Percentiles rank a stretch among this genome's conserved stretches.
Evolutionary conservation across 2,888 invertebrate genomes (phyloP).

Genomic region (Microplitis deprimator): DNA sequence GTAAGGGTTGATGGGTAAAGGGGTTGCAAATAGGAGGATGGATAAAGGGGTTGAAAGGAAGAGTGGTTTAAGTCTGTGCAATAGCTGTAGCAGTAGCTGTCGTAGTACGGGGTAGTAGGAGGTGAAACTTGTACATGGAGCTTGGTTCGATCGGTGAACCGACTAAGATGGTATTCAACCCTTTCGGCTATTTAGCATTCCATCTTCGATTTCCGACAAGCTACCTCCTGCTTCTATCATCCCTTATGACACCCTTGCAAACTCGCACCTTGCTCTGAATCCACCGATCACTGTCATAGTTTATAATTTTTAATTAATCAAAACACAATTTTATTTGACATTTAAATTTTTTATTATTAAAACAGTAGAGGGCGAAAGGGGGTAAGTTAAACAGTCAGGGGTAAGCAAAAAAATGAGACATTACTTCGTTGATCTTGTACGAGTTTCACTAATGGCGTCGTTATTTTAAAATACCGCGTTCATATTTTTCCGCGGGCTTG

Average conservation of each 20-base stretch:
- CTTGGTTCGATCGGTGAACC: slow-evolving; percentile 40
- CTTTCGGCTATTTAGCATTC: slow-evolving; percentile 70
- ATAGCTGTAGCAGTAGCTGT: slow-evolving; percentile 27
- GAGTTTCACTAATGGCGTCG: slow-evolving; percentile 68
- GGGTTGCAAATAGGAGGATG: slow-evolving; percentile 52
- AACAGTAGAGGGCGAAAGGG: not conserved
- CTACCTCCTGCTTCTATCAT: slow-evolving; percentile 9
- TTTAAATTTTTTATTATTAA: slow-evolving; percentile 11
- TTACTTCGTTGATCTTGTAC: slow-evolving; percentile 64
- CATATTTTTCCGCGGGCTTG: slow-evolving; percentile 60
- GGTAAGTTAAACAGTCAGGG: not conserved
- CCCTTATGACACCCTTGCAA: not conserved
- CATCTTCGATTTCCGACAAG: slow-evolving; percentile 67
- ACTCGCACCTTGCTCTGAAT: not conserved
- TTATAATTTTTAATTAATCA: not conserved
- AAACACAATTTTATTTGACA: not conserved
- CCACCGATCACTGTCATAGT: not conserved
- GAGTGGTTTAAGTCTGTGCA: slow-evolving; percentile 21
- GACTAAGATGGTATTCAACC: slow-evolving; percentile 59
- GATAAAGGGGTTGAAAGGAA: slow-evolving; percentile 25
- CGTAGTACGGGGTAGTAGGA: slow-evolving; percentile 22
- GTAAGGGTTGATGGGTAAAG: slow-evolving; percentile 34
- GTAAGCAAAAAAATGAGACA: slow-evolving; percentile 58
- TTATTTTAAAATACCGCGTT: slow-evolving; percentile 70
- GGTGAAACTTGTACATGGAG: slow-evolving; percentile 22